phyloP scores from a whole-genome alignment of 1,140 invertebrate genomes.

The Psilanteris sp. region DNA sequence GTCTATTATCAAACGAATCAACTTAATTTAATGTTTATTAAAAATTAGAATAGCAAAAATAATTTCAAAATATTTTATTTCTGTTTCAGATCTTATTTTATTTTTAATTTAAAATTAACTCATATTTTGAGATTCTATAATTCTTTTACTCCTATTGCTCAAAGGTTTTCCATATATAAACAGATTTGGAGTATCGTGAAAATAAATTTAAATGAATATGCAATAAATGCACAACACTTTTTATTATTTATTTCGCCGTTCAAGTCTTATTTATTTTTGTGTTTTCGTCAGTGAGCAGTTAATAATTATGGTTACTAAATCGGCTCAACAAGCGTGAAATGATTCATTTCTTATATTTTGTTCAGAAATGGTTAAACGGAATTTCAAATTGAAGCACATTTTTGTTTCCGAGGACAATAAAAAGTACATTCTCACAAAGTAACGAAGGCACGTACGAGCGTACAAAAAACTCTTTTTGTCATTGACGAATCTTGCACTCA shows the following conservation, averaged over 20 bases:
- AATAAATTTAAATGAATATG: no score
- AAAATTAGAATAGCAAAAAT: no score
- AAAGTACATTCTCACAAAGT: constrained; percentile 8
- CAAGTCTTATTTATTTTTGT: constrained; percentile 6
- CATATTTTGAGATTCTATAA: no score
- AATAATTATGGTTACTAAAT: constrained; percentile 4
- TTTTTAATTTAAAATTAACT: no score
- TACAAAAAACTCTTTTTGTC: constrained; percentile 14
- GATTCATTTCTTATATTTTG: constrained; percentile 6
- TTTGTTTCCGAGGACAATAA: constrained; percentile 36
- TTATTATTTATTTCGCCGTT: constrained; percentile 15
- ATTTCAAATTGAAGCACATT: constrained; percentile 22
- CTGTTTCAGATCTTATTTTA: no score
- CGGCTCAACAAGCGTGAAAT: constrained; percentile 11
- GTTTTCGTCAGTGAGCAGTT: background rate
- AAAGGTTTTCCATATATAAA: no score
- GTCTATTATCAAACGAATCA: no score
- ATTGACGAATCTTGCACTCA: constrained; percentile 32
- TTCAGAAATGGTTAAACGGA: constrained; percentile 25
- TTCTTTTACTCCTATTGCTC: no score
- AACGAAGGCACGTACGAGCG: constrained; percentile 16
- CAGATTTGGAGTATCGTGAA: no score
- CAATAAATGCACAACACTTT: no score
- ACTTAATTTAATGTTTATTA: no score
- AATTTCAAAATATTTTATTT: no score